A percentile compares a stretch with the other conserved stretches of the same genome.
Conservation (phyloP, 2,888 invertebrate species). For the Conops quadrifasciatus region DNA sequence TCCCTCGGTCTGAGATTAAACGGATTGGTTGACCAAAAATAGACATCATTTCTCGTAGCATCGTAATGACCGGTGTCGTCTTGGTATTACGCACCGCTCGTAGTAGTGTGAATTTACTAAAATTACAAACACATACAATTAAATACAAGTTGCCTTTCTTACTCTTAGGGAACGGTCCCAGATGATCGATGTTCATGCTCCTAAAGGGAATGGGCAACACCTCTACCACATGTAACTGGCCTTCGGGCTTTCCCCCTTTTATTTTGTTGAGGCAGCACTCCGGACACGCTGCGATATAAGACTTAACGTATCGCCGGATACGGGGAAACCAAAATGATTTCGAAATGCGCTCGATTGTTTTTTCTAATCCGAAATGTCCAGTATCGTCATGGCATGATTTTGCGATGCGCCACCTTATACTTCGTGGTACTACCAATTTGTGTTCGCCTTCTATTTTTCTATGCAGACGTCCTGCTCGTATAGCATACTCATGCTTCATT, state of each 20-base stretch:
- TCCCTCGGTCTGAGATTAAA: conserved; percentile 26
- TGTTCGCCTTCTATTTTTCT: conserved; percentile 27
- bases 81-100: no score
- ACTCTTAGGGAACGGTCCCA: conserved; percentile 41
- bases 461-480: conserved; percentile 29
- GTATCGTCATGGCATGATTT: conserved; percentile 42
- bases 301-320: conserved; percentile 41
- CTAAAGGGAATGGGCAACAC: not conserved
- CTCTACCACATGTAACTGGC: conserved; percentile 38
- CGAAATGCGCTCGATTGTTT: conserved; percentile 40
- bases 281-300: conserved; percentile 40
- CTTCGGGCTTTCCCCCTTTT: conserved; percentile 42
- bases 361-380: conserved; percentile 43
- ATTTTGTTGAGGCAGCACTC: no score
- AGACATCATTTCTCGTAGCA: conserved; percentile 31
- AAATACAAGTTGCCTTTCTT: conserved; percentile 47
- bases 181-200: no score
- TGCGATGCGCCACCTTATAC: conserved; percentile 40
- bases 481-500: conserved; percentile 29
- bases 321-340: conserved; percentile 44
- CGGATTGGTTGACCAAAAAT: conserved; percentile 25
- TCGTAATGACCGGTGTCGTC: no score
- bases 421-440: conserved; percentile 40
- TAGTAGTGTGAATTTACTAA: conserved; percentile 20
- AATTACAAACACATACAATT: conserved; percentile 53